These are phyloP conservation scores for Riparia riparia DNA, from an alignment of 2,113 vertebrate species.

Conservation along the genomic window DNA sequence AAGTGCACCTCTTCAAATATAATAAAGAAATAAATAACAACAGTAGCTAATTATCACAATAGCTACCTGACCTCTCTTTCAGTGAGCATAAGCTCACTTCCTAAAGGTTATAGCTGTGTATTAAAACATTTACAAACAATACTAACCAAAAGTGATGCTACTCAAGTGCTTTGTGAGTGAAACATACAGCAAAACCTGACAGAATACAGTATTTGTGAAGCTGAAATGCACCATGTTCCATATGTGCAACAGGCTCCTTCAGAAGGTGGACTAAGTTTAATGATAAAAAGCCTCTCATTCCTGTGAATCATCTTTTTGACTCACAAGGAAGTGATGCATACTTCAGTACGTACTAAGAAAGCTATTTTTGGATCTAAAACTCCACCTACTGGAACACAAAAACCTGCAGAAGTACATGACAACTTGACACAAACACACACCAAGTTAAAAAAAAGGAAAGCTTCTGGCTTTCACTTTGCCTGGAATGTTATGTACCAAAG, in stretches of 20 bases:
- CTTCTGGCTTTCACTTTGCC: background rate
- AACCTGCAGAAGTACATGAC: background rate
- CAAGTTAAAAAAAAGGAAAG: background rate
- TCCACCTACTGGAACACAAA: background rate
- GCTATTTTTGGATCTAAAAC: background rate
- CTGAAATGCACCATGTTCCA: background rate
- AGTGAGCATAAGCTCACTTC: background rate
- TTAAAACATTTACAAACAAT: background rate
- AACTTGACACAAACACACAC: background rate
- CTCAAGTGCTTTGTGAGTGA: background rate
- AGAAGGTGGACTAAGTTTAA: background rate
- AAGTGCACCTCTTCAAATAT: background rate
- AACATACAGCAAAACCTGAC: background rate
- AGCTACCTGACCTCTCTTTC: background rate
- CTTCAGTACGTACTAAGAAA: background rate
- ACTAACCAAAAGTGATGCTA: background rate
- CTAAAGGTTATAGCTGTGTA: background rate
- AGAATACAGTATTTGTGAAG: background rate
- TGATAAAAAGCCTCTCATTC: background rate
- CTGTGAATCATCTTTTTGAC: background rate
- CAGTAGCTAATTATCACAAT: background rate
- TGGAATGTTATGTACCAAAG: background rate
- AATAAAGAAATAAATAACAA: background rate
- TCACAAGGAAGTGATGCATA: constrained; percentile 17
- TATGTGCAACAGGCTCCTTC: background rate